phyloP scores from a whole-genome alignment of 2,797 vertebrate genomes.

The Thunnus albacares region DNA sequence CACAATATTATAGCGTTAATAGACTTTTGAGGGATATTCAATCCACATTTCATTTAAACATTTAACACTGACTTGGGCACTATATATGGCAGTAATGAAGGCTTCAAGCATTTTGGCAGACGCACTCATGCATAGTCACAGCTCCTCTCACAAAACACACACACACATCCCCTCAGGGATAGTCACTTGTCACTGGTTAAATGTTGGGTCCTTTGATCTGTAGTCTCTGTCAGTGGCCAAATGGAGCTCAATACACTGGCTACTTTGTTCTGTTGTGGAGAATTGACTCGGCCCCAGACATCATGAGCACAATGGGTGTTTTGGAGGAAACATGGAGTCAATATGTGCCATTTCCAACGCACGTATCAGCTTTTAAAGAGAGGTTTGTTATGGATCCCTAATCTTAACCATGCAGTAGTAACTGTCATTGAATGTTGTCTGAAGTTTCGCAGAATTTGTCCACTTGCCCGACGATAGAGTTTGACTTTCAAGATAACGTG shows the following conservation, averaged over 20 bases:
- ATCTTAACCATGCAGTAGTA: neutral
- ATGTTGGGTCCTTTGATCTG: constrained; percentile 57
- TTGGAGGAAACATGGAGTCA: neutral
- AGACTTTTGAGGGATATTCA: constrained; percentile 11
- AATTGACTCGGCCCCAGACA: constrained; percentile 37
- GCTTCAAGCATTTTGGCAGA: constrained; percentile 21
- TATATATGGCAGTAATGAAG: constrained; percentile 14
- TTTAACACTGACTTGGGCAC: neutral
- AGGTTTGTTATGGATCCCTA: neutral
- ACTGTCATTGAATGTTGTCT: no score
- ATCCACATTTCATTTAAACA: constrained; percentile 25
- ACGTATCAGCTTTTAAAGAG: neutral
- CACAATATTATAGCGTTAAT: constrained; percentile 2
- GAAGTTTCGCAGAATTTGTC: no score
- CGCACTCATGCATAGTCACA: constrained; percentile 2
- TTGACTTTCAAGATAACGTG: neutral
- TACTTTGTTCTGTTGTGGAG: constrained; percentile 50
- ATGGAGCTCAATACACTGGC: constrained; percentile 52
- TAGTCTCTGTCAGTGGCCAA: constrained; percentile 33
- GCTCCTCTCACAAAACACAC: constrained; percentile 1
- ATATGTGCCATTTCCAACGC: constrained; percentile 5
- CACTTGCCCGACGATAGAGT: no score
- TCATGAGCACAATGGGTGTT: constrained; percentile 15
- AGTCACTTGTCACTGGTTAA: constrained; percentile 49
- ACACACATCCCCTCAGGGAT: constrained; percentile 23